These are phyloP conservation scores for Elephas maximus DNA, from an alignment of 2,113 vertebrate species.

Conservation along the genomic window DNA sequence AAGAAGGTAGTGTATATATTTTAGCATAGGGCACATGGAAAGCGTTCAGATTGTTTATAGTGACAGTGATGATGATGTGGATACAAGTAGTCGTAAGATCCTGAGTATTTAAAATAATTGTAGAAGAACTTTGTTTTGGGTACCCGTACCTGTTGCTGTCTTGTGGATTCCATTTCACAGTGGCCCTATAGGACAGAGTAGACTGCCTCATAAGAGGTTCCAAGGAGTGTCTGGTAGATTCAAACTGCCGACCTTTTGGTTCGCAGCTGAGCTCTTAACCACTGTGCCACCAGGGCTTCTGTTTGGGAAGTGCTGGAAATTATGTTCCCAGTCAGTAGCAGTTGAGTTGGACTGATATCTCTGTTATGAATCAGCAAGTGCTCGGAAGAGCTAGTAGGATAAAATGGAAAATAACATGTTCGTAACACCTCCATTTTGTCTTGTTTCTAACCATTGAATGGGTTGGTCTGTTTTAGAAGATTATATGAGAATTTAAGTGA, in stretches of 20 bases:
- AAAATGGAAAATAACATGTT: slow-evolving; percentile 17
- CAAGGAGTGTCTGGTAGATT: too few relatives aligned
- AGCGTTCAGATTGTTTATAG: background rate
- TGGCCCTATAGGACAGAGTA: too few relatives aligned
- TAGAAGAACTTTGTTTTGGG: background rate
- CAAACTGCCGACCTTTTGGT: too few relatives aligned
- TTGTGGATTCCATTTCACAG: too few relatives aligned
- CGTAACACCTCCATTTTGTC: background rate
- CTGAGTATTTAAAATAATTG: slow-evolving; percentile 21
- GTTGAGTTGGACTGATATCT: background rate
- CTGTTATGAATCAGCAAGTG: background rate
- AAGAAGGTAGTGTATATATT: background rate
- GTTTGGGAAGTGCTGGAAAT: background rate
- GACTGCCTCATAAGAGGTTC: too few relatives aligned
- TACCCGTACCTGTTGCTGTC: too few relatives aligned
- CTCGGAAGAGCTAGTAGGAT: background rate
- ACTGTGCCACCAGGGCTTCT: background rate
- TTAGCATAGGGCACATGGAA: slow-evolving; percentile 30
- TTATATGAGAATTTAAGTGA: slow-evolving; percentile 24
- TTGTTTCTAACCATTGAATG: slow-evolving; percentile 11
- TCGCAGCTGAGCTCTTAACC: too few relatives aligned
- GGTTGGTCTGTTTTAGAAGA: background rate
- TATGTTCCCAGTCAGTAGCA: background rate
- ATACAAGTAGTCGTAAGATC: slow-evolving; percentile 18
- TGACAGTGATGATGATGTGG: background rate